Evolutionary conservation across 2,113 vertebrate species (phyloP), one percentile per base, ranked within the genome.

Genomic region (Hydropotes inermis): DNA sequence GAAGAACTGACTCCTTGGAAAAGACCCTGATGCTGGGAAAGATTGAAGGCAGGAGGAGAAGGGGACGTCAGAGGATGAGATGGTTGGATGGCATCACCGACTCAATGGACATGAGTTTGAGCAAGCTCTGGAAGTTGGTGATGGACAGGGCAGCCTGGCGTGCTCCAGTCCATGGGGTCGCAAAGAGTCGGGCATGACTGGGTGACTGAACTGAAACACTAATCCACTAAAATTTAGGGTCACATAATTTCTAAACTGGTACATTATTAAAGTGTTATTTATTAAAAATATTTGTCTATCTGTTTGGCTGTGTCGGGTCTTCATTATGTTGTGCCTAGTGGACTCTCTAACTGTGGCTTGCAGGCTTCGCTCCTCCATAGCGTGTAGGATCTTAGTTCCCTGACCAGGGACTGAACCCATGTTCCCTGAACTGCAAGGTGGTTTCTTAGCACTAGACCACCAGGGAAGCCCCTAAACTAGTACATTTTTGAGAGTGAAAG

Each of bases 131-230:
- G 2, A 11, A 23, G n/a, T 21, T 74, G n/a, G 67, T 23, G n/a
- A 70, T 39, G 5, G n/a, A 21, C 19, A 39, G n/a, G 67, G 67
- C 6, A 13, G 67, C 67, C n/a, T 70, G 67, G 19, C 1, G 0
- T 74, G n/a, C 10, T 74, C 19, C 0, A 3, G 19, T 39, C 67
- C 67, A 39, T 0, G 19, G n/a, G n/a, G 36, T 74, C 10, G 23
- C 36, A 74, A 39, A 21, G 67, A 39, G n/a, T 74, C 0, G 1
- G 36, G 23, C 67, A 39, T 5, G 12, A 25, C 36, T 39, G 36
- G 6, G 36, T 3, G 19, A 74, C 36, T 74, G 67, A 74, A 13
- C 67, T 74, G 67, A 67, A 87, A 58, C 88, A 64, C 5, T 10
- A 86, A 84, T 55, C 7, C n/a, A 87, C 23, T 74, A 78, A 91